phyloP scores from a whole-genome alignment of 2,797 vertebrate genomes.

The Gephyroberyx darwinii region DNA sequence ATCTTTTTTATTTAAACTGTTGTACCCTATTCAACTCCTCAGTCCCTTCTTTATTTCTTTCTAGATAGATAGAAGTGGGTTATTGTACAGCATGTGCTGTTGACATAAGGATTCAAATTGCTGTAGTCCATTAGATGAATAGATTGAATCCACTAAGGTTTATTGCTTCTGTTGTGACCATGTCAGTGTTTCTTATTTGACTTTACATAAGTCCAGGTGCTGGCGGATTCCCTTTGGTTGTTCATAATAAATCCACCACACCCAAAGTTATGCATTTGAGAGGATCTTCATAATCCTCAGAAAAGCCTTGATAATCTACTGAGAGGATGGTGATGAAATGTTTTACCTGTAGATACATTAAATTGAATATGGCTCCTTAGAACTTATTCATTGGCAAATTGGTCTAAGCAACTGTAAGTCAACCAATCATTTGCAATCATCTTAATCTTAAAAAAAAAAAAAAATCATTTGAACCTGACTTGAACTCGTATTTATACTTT shows the following conservation, averaged over 20 bases:
- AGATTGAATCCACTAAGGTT: not conserved
- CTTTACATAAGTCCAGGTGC: slow-evolving; percentile 55
- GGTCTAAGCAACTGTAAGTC: too few relatives aligned
- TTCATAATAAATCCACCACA: slow-evolving; percentile 49
- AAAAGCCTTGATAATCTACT: slow-evolving; percentile 25
- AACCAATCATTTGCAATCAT: not conserved
- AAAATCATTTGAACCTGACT: not conserved
- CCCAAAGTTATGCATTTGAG: slow-evolving; percentile 47
- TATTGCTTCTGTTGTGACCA: not conserved
- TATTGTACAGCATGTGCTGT: slow-evolving; percentile 19
- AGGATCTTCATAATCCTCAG: slow-evolving; percentile 54
- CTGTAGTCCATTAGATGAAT: not conserved
- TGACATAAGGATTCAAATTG: slow-evolving; percentile 40
- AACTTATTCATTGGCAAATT: not conserved
- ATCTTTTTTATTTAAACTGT: too few relatives aligned
- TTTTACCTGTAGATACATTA: slow-evolving; percentile 23
- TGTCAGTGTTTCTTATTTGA: not conserved
- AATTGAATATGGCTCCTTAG: slow-evolving; percentile 10
- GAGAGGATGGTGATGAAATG: slow-evolving; percentile 16
- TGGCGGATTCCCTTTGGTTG: slow-evolving; percentile 32
- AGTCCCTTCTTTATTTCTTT: not conserved
- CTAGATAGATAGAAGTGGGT: not conserved
- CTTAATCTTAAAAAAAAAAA: too few relatives aligned
- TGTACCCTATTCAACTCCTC: slow-evolving; percentile 1
- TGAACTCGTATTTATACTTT: not conserved